These are phyloP conservation scores for Rallus crepitans DNA, from an alignment of 2,797 vertebrate genomes.

Conservation along the genomic window DNA sequence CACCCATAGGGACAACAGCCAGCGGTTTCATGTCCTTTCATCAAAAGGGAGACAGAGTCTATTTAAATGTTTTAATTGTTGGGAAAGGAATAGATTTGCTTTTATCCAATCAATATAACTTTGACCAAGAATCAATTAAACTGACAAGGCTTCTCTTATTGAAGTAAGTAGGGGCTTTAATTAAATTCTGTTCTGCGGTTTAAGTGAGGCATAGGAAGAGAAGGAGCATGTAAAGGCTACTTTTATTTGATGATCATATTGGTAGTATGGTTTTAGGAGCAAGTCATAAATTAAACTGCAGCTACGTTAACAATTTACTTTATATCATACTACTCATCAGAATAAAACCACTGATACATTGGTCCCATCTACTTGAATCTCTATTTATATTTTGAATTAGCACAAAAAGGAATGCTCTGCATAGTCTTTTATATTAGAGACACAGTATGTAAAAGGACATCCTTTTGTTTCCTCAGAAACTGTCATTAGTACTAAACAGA, in stretches of 20 bases:
- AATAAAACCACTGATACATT: not conserved
- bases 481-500: slow-evolving; percentile 1
- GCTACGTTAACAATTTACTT: not conserved
- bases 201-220: slow-evolving; percentile 30
- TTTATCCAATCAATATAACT: slow-evolving; percentile 84
- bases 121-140: slow-evolving; percentile 82
- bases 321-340: not conserved
- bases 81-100: slow-evolving; percentile 79
- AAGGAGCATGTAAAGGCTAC: not conserved
- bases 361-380: not conserved
- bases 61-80: slow-evolving; percentile 83
- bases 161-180: slow-evolving; percentile 76
- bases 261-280: not conserved
- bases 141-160: slow-evolving; percentile 71
- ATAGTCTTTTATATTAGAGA: not conserved
- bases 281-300: slow-evolving; percentile 17
- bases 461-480: slow-evolving; percentile 12
- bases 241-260: not conserved
- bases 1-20: slow-evolving; percentile 59
- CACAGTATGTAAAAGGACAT: not conserved
- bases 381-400: not conserved
- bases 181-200: slow-evolving; percentile 76
- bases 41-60: slow-evolving; percentile 69
- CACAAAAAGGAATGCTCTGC: not conserved
- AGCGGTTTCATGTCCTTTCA: slow-evolving; percentile 62